Base-by-base conservation (phyloP, 2,888 invertebrate species). In the Eulithis testata region DNA sequence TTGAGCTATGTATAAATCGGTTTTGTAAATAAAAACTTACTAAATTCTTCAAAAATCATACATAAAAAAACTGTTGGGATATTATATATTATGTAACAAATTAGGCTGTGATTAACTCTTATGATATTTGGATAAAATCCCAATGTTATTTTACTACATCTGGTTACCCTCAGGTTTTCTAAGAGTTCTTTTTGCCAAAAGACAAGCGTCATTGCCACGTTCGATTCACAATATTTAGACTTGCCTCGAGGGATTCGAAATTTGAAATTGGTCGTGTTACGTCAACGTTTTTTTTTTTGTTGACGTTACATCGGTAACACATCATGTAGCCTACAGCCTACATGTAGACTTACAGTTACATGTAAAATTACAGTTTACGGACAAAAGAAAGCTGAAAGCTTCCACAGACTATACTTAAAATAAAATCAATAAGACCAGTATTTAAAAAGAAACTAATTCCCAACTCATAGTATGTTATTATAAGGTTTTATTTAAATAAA, bases 401-500 rank as follows among this genome's bases (percentile, higher is more conserved):
- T 70, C 74, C 71, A 76, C 76, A 66, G 70, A 68, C 73, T 68
- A 65, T 56, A 56, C 47, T 58, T 59, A 63, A 52, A 76, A 77
- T 78, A 75, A 83, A 85, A 85, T 83, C 80, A 83, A 87, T 83
- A 84, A 78, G 76, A 71, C 60, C 69, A 79, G 81, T 74, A 73
- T 81, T 64, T 80, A 80, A 78, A 77, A 75, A 67, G 78, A 84
- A 82, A 80, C 78, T 76, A 85, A 86, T 89, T 87, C 88, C 82
- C 88, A 86, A 83, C 81, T 87, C 81, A 73, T 73, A 78, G 75
- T 79, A 74, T 85, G 76, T 83, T 81, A 86, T 89, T 89, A 87
- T 68, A 75, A 76, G 75, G 78, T 82, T 84, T 80, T 78, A 78
- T 82, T 81, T 65, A 50, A 66, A 69, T 67, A 74, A 70, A 72